Percentiles rank a stretch among this genome's conserved stretches.
Conservation (phyloP, 2,888 invertebrate species). For the Liodrosophila aerea region DNA sequence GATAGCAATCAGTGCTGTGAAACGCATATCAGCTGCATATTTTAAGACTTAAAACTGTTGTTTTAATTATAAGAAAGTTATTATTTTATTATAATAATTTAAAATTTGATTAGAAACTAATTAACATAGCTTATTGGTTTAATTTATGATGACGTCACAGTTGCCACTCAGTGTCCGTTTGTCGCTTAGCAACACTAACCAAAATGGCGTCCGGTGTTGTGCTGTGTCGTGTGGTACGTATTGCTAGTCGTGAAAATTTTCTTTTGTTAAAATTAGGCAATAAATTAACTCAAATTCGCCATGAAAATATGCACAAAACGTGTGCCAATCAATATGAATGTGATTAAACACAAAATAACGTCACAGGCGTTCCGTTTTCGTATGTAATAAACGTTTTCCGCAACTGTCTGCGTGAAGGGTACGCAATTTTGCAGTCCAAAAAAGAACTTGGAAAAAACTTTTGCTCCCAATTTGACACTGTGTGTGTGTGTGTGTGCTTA, state of each 20-base stretch:
- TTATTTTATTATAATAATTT: too few species aligned
- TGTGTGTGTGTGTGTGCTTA: constrained; percentile 31
- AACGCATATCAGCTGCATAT: background rate
- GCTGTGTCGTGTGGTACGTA: constrained; percentile 94
- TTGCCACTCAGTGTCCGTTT: constrained; percentile 18
- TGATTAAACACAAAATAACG: constrained; percentile 32
- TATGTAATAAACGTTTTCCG: constrained; percentile 38
- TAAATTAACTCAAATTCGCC: constrained; percentile 62
- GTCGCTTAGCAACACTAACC: constrained; percentile 49
- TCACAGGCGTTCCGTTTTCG: constrained; percentile 14
- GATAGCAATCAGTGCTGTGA: constrained; percentile 22
- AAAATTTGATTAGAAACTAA: too few species aligned
- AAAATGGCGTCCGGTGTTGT: constrained; percentile 98
- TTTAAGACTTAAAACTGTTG: too few species aligned
- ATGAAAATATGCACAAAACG: constrained; percentile 43
- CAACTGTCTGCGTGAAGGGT: constrained; percentile 43
- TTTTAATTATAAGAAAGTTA: background rate
- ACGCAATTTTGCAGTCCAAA: constrained; percentile 60
- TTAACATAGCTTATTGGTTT: too few species aligned
- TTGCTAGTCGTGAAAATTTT: constrained; percentile 69
- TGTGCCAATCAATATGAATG: constrained; percentile 24
- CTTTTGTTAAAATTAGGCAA: constrained; percentile 46
- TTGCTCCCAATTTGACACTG: constrained; percentile 55
- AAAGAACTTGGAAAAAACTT: constrained; percentile 40
- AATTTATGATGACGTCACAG: constrained; percentile 38